Percentiles rank a stretch among this genome's conserved stretches.
phyloP scores from a whole-genome alignment of 2,113 vertebrate genomes.

The Aldabrachelys gigantea region DNA sequence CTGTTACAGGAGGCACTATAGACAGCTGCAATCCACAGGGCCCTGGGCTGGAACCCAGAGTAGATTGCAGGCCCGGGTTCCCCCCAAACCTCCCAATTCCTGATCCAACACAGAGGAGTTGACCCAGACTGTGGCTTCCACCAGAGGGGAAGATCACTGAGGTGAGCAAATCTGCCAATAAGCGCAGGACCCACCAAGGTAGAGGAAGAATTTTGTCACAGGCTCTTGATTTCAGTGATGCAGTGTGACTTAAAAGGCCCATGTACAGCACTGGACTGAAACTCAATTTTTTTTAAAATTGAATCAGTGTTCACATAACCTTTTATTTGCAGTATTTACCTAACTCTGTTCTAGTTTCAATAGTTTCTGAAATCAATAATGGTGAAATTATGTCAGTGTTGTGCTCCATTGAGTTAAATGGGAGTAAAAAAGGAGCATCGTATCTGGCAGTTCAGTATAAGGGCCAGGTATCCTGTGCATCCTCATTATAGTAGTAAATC shows the following conservation, averaged over 20 bases:
- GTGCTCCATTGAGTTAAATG: background rate
- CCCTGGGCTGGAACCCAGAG: too few species aligned
- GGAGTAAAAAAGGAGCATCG: background rate
- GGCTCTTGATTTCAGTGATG: background rate
- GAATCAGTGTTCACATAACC: background rate
- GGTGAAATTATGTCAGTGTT: background rate
- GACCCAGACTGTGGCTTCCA: too few species aligned
- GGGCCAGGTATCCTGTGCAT: background rate
- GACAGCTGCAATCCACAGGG: too few species aligned
- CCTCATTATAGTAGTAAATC: background rate
- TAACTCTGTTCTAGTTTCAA: background rate
- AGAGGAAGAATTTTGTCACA: too few species aligned
- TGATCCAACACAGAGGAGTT: too few species aligned
- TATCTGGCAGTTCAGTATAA: background rate
- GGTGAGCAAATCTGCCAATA: too few species aligned
- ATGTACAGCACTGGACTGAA: background rate
- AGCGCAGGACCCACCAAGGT: too few species aligned
- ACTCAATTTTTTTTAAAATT: background rate
- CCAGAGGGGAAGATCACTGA: too few species aligned
- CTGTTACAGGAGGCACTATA: too few species aligned
- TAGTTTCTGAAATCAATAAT: background rate
- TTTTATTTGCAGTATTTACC: background rate
- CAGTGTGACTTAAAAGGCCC: background rate
- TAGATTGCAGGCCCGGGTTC: too few species aligned
- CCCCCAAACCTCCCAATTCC: too few species aligned